Percentiles rank a stretch among this genome's conserved stretches.
These are phyloP conservation scores for Nothocercus nigrocapillus DNA, from an alignment of 2,113 vertebrate species.

Conservation along the genomic window DNA sequence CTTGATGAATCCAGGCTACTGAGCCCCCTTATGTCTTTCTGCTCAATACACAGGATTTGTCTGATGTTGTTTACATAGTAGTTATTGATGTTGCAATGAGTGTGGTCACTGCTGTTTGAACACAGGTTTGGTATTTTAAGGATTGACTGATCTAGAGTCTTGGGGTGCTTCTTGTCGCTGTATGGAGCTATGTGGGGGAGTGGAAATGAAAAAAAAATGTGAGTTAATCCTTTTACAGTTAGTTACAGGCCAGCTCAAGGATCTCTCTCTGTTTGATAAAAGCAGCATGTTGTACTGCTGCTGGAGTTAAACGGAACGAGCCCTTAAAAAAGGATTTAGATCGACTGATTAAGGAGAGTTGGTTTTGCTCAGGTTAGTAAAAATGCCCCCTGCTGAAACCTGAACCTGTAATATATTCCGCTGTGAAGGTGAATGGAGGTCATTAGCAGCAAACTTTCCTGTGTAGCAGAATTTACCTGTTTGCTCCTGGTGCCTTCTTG, in stretches of 20 bases:
- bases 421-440: background rate
- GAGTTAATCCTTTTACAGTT: background rate
- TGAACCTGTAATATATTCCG: background rate
- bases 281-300: background rate
- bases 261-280: background rate
- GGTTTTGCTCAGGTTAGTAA: background rate
- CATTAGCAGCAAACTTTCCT: background rate
- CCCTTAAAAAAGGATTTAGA: background rate
- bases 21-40: background rate
- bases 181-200: background rate
- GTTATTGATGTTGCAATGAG: background rate
- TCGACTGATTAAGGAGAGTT: background rate
- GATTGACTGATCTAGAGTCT: background rate
- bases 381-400: background rate
- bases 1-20: background rate
- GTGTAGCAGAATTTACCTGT: background rate
- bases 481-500: background rate
- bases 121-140: background rate
- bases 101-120: background rate
- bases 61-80: no score
- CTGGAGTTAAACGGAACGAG: background rate
- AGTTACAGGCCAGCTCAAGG: background rate
- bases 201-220: background rate
- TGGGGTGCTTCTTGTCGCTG: background rate
- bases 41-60: background rate